A percentile compares a stretch with the other conserved stretches of the same genome.
phyloP scores from a whole-genome alignment of 2,888 invertebrate species.

The Corbicula japonica region DNA sequence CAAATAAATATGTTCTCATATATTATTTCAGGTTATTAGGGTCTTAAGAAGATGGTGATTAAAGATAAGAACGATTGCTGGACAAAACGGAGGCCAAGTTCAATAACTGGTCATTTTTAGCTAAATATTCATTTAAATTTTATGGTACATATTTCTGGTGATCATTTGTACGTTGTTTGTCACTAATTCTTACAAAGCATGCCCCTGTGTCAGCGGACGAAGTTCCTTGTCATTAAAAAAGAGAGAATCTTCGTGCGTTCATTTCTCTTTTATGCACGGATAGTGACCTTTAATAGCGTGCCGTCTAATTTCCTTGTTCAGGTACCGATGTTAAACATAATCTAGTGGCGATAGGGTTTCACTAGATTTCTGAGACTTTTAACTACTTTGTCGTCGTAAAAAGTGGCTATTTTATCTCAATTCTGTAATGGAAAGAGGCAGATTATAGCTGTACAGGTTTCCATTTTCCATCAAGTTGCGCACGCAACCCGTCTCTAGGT shows the following conservation, averaged over 20 bases:
- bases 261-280: too few species aligned
- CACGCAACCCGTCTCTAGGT: conserved; percentile 36
- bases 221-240: background rate
- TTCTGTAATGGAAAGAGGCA: conserved; percentile 47
- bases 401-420: conserved; percentile 56
- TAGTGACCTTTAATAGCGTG: too few species aligned
- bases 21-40: too few species aligned
- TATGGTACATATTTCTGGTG: too few species aligned
- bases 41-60: too few species aligned
- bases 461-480: conserved; percentile 1
- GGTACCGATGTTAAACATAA: background rate
- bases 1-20: too few species aligned
- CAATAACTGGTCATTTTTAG: too few species aligned
- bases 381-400: conserved; percentile 20
- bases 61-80: too few species aligned
- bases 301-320: conserved; percentile 8
- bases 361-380: conserved; percentile 17
- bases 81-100: too few species aligned
- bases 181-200: background rate
- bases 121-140: too few species aligned
- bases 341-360: conserved; percentile 2
- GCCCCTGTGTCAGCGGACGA: background rate
- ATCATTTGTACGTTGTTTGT: too few species aligned
- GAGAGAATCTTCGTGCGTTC: background rate
- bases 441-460: conserved; percentile 24